Evolutionary conservation across 92 coral and sea anemone species (phyloP).

Genomic region (Palythoa grandiflora): DNA sequence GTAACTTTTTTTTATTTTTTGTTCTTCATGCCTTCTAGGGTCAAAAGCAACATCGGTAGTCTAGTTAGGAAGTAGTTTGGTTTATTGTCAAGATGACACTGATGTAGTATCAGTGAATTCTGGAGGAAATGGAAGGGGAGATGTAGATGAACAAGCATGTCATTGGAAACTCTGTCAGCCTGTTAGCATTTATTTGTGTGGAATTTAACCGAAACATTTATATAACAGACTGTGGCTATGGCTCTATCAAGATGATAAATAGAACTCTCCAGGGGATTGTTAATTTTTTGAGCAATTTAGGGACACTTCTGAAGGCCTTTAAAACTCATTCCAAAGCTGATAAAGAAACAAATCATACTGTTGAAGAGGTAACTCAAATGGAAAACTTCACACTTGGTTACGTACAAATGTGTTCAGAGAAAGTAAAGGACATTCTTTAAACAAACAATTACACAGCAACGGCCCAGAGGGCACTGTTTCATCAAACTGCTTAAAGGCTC

Average conservation of each 20-base stretch:
- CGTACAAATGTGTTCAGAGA: background rate
- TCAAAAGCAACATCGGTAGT: slow-evolving; percentile 54
- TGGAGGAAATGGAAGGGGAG: slow-evolving; percentile 58
- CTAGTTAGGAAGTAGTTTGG: slow-evolving; percentile 47
- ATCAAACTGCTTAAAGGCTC: background rate
- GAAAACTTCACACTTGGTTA: background rate
- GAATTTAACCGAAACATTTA: slow-evolving; percentile 67
- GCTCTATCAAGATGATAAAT: slow-evolving; percentile 65
- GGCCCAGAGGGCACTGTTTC: slow-evolving; percentile 6
- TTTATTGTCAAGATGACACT: slow-evolving; percentile 59
- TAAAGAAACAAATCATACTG: background rate
- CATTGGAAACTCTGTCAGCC: slow-evolving; percentile 69
- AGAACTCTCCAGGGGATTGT: slow-evolving; percentile 67
- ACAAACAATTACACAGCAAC: background rate
- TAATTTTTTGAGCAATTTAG: slow-evolving; percentile 69
- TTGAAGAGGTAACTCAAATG: background rate
- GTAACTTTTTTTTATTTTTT: too few species aligned
- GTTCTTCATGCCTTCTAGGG: too few species aligned
- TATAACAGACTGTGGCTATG: slow-evolving; percentile 68
- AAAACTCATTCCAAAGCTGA: slow-evolving; percentile 17
- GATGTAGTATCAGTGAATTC: slow-evolving; percentile 57
- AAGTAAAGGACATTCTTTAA: too few species aligned
- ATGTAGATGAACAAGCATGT: slow-evolving; percentile 52
- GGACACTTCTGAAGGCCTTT: slow-evolving; percentile 51
- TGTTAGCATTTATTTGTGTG: slow-evolving; percentile 45